Evolutionary conservation across 2,888 invertebrate species (phyloP).

Genomic region (Tenodera sinensis): DNA sequence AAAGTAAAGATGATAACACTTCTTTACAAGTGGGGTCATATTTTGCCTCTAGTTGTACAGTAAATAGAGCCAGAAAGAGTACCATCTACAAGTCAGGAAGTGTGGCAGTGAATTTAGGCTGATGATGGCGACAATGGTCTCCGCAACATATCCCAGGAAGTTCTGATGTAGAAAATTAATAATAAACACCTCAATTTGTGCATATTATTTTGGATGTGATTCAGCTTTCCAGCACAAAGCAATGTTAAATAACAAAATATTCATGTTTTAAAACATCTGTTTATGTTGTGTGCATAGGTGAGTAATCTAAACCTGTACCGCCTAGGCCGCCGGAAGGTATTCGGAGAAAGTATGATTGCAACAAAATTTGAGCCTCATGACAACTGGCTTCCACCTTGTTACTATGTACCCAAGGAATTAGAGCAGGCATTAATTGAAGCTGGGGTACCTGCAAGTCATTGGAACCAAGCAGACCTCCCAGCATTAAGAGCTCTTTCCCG

Average conservation of each 20-base stretch:
- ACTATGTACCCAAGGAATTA: conserved; percentile 75
- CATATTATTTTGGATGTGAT: too few relatives aligned
- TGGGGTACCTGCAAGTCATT: conserved; percentile 66
- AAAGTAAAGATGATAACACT: too few relatives aligned
- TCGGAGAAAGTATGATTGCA: conserved; percentile 95
- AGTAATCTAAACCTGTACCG: conserved; percentile 93
- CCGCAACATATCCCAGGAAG: too few relatives aligned
- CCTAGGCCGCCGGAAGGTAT: conserved; percentile 78
- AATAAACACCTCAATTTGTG: too few relatives aligned
- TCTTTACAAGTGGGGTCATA: too few relatives aligned
- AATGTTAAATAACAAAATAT: neutral
- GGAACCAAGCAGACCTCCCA: conserved; percentile 67
- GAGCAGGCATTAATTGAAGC: conserved; percentile 75
- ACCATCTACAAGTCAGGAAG: too few relatives aligned
- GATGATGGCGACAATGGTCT: too few relatives aligned
- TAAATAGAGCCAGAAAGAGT: too few relatives aligned
- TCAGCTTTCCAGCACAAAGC: too few relatives aligned
- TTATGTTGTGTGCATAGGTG: conserved; percentile 46
- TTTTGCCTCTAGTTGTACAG: too few relatives aligned
- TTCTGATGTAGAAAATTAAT: too few relatives aligned
- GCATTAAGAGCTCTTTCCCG: conserved; percentile 59
- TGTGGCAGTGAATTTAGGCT: too few relatives aligned
- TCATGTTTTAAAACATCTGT: neutral
- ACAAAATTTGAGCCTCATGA: conserved; percentile 99
- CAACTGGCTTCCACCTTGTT: conserved; percentile 98